Evolutionary conservation across 1,140 invertebrate species (phyloP), one percentile per base, ranked within the genome.

Genomic region (Aphelenchoides fujianensis): DNA sequence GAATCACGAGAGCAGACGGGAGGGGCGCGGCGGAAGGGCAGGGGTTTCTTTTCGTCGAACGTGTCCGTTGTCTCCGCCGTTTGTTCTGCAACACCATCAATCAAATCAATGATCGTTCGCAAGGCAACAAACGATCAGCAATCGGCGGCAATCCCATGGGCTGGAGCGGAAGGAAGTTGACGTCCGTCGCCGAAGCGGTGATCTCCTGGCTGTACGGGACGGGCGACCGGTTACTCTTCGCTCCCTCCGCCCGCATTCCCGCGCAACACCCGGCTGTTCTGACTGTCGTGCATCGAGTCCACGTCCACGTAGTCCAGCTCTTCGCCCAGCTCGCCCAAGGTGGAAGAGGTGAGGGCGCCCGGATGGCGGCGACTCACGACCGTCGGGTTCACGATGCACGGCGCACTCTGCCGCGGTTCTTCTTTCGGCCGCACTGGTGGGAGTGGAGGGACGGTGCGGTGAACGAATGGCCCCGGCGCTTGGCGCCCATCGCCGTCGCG

Each of bases 151-250:
- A 3, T 3, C 32, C 34, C n/a, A 64, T 64, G n/a, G 62, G 28
- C 3, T 35, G 62, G 5, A 64, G 5, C 9, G 62, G 62, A 7
- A 28, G 35, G 3, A 64, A 55, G 16, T 37, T 66, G 16, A 66
- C 16, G 63, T 66, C 63, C 12, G 63, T 66, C 37, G 7, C 63
- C 16, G 63, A 66, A 23, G 63, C 37, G 28, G 63, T 66, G 31
- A 48, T 66, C 53, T 66, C 63, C 53, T 66, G n/a, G 12, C 16
- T 19, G 7, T 66, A 66, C 27, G 63, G 2, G 23, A 66, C 31
- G 1, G 63, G 63, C 12, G 63, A 37, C 0, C 32, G 16, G 37
- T 66, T n/a, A n/a, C n/a, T n/a, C 16, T 61, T n/a, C 57, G 27
- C 57, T 19, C 27, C 27, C 1, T 19, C 12, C 23, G 41, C 23